Base-by-base conservation (phyloP, 2,797 vertebrate species). In the Brotogeris chrysoptera region DNA sequence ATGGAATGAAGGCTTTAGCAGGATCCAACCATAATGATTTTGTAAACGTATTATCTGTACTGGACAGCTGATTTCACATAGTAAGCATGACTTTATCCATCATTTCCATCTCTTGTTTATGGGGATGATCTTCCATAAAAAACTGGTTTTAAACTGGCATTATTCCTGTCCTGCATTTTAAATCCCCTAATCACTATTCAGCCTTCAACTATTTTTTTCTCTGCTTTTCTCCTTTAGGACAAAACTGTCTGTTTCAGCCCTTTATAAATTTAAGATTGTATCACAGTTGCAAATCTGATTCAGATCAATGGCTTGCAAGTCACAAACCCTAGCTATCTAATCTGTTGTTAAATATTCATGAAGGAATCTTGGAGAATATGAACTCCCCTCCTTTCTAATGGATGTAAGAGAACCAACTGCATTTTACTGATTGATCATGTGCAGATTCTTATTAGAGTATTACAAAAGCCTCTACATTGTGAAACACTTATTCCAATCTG, bases 281-380 rank as follows among this genome's bases (percentile, higher is more conserved):
- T 80, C 79, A 80, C 41, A 49, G 76, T 50, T 80, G 49, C 83
- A 97, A 96, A 96, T 96, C 88, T 93, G 82, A 95, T 95, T 93
- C 94, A 96, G 77, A 93, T 90, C 93, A 97, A 96, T 90, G 81
- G 74, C 66, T 79, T 88, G 77, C 92, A 95, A 96, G 69, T 80
- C 83, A 81, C 92, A 95, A 95, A 91, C 13, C 63, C 88, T 97
- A 92, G 95, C 95, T 91, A 97, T 89, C 92, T 80, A 92, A 96
- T 86, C 57, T 91, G 46, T 49, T 86, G 84, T 97, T 96, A 98
- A 97, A 96, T 96, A 97, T 97, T 97, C 96, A 97, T 97, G 83
- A 96, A 93, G 89, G 72, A 95, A 96, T 76, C 89, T 91, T 57
- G 61, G 57, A 93, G 59, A 95, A 94, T 59, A 83, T 14, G 14